A percentile compares a stretch with the other conserved stretches of the same genome.
These are phyloP conservation scores for Thripadectes ignobilis DNA, from an alignment of 2,797 vertebrate genomes.

Conservation along the genomic window DNA sequence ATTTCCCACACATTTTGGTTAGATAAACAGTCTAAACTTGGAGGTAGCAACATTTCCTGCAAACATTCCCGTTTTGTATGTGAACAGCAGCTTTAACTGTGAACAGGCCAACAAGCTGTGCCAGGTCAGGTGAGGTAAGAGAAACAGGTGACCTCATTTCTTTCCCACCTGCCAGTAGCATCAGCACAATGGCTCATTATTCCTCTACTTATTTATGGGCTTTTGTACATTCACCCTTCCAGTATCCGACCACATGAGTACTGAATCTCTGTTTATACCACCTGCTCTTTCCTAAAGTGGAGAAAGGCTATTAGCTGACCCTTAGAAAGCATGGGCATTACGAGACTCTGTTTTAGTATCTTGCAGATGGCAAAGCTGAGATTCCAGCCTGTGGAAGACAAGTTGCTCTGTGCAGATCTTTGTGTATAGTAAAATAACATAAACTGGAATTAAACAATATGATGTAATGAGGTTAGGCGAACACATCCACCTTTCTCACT, in stretches of 20 bases:
- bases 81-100: not conserved
- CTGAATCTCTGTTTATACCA: not conserved
- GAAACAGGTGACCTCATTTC: not conserved
- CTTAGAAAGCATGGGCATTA: not conserved
- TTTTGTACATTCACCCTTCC: not conserved
- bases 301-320: not conserved
- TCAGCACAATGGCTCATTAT: not conserved
- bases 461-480: not conserved
- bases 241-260: not conserved
- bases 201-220: not conserved
- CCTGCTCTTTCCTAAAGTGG: not conserved
- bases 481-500: rapidly evolving
- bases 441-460: rapidly evolving
- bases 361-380: not conserved
- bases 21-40: not conserved
- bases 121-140: not conserved
- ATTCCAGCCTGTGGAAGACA: not conserved
- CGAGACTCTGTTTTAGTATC: not conserved
- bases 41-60: not conserved
- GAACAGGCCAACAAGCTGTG: not conserved
- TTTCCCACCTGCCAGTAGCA: not conserved
- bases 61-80: not conserved
- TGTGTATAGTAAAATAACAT: not conserved
- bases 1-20: not conserved
- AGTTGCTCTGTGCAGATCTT: not conserved